Base-by-base conservation (phyloP, 2,888 invertebrate genomes). In the Tipula lateralis region DNA sequence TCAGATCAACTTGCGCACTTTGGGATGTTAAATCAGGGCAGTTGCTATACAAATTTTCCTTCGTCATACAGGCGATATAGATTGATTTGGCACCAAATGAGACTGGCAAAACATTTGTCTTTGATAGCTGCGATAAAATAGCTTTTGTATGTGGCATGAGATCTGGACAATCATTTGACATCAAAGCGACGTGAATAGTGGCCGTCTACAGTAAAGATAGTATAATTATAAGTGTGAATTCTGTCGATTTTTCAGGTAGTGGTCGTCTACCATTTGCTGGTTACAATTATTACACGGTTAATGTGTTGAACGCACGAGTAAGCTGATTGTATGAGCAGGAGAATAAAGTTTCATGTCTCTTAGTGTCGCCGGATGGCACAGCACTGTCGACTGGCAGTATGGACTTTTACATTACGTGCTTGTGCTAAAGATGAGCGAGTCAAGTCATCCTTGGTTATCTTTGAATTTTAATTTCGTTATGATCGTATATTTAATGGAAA, bases 21-120 rank as follows among this genome's bases (percentile, higher is more conserved):
- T 99, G 99, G 99, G 99, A 99, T 91, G 99, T 99, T 6, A 99
- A 99, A 91, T 97, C 97, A 80, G 99, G 99, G 13, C 96, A 97
- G 90, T 92, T 99, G 89, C 93, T n/a, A n/a, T 99, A 88, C 99
- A 99, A 92, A 98, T 97, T 91, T 99, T 99, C 91, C 98, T 98
- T 90, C 98, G 97, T 0, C 96, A 96, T 91, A 94, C 95, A 3
- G 98, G 98, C 83, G 99, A 99, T 92, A 99, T 99, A 13, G 85
- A 94, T 99, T 86, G 99, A 99, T 92, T 93, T 99, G 88, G 99
- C 99, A 83, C 99, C 99, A 3, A 96, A 96, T 84, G 99, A 99
- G 92, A 96, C 96, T 86, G 99, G 98, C 88, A 99, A 99, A 91
- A 97, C 97, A 44, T 99, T 99, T 92, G 99, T 98, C 85, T 99